These are phyloP conservation scores for Nemopilema nomurai DNA, from an alignment of 30 jellyfish, hydroid and myxozoan genomes.

Conservation along the genomic window DNA sequence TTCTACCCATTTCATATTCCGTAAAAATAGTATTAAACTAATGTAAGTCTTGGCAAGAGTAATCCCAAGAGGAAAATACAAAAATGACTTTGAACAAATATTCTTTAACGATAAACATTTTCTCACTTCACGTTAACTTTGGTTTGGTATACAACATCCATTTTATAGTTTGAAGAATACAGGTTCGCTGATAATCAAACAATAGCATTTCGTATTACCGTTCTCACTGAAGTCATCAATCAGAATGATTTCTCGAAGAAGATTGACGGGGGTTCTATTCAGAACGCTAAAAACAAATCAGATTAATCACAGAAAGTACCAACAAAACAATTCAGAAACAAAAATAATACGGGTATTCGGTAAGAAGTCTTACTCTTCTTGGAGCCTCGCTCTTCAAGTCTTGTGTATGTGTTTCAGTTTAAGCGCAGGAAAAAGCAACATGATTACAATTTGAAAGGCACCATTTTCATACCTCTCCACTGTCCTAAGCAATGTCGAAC, in stretches of 20 bases:
- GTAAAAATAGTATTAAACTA: too few relatives aligned
- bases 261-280: conserved; percentile 65
- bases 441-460: not conserved
- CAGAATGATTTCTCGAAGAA: conserved; percentile 77
- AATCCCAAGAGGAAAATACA: too few relatives aligned
- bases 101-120: too few relatives aligned
- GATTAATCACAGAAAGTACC: not conserved
- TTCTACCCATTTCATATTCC: too few relatives aligned
- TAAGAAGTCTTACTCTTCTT: too few relatives aligned
- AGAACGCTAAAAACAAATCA: conserved; percentile 50
- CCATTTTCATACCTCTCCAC: conserved; percentile 60
- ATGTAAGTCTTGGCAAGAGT: too few relatives aligned
- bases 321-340: not conserved
- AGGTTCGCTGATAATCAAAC: not conserved
- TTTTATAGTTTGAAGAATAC: not conserved
- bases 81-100: too few relatives aligned
- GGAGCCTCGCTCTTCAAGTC: too few relatives aligned
- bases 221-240: conserved; percentile 86
- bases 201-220: conserved; percentile 20
- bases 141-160: not conserved
- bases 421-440: too few relatives aligned
- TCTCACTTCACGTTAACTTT: too few relatives aligned
- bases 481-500: conserved; percentile 87
- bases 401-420: too few relatives aligned
- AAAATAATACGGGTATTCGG: not conserved